Conservation (phyloP, 1,140 invertebrate species). For the Zaprionus tsacasi region DNA sequence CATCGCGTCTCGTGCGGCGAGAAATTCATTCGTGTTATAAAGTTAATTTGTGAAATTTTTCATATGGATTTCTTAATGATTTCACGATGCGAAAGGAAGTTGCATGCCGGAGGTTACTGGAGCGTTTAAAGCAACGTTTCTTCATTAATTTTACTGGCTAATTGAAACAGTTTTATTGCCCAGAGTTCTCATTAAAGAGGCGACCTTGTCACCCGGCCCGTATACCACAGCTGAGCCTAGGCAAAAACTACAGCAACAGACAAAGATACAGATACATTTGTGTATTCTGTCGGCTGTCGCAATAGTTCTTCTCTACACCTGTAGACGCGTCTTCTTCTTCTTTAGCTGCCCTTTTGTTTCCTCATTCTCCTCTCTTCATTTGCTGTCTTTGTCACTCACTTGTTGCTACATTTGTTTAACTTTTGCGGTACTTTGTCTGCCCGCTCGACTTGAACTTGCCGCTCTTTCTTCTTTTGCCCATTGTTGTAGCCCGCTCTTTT, state of each 20-base stretch:
- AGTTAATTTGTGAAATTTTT: constrained; percentile 81
- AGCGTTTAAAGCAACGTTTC: constrained; percentile 67
- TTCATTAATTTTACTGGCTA: constrained; percentile 77
- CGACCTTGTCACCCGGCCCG: constrained; percentile 58
- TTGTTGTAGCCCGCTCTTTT: constrained; percentile 41
- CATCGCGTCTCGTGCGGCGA: constrained; percentile 51
- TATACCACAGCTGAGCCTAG: constrained; percentile 4
- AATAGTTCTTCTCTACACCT: constrained; percentile 27
- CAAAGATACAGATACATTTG: constrained; percentile 17
- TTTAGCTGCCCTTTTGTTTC: constrained; percentile 34
- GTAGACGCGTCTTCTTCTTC: constrained; percentile 20
- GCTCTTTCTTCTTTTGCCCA: constrained; percentile 35
- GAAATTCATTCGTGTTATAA: constrained; percentile 81
- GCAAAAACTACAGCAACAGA: too few species aligned
- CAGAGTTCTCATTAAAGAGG: constrained; percentile 12
- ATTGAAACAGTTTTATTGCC: constrained; percentile 54
- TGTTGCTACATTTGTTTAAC: constrained; percentile 75
- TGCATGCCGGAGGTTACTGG: constrained; percentile 73
- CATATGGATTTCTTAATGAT: constrained; percentile 66
- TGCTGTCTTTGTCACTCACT: constrained; percentile 48
- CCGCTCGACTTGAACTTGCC: constrained; percentile 77
- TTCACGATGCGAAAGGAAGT: constrained; percentile 61
- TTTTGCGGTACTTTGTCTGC: constrained; percentile 79
- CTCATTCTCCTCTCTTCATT: constrained; percentile 22
- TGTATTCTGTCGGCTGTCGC: constrained; percentile 13